Evolutionary conservation across 2,113 vertebrate species (phyloP).

Genomic region (Turnix velox): DNA sequence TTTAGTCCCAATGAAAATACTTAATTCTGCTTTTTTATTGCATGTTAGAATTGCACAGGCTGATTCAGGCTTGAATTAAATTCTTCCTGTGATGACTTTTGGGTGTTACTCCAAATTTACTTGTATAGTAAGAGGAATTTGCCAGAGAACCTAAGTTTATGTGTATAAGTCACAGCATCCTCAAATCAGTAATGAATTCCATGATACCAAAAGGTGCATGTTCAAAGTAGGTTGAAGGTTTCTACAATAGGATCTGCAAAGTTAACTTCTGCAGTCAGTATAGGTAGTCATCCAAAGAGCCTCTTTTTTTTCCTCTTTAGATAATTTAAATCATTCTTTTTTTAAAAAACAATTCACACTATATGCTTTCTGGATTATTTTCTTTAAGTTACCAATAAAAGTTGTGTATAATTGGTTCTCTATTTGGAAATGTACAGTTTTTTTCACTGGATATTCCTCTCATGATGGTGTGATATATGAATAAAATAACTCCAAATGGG

Average conservation of each 20-base stretch:
- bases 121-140: conserved; percentile 24
- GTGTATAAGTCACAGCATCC: background rate
- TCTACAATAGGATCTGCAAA: background rate
- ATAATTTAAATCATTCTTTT: background rate
- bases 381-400: background rate
- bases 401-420: background rate
- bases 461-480: background rate
- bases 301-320: background rate
- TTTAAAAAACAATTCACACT: background rate
- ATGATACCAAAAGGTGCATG: background rate
- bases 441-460: background rate
- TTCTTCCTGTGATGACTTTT: background rate
- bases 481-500: background rate
- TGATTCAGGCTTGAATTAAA: conserved; percentile 36
- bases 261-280: background rate
- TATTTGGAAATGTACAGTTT: background rate
- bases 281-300: background rate
- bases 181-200: background rate
- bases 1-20: background rate
- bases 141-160: background rate
- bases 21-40: background rate
- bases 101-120: background rate
- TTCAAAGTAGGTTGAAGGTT: background rate
- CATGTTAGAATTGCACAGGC: background rate
- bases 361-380: background rate